Base-by-base conservation (phyloP, 2,888 invertebrate species). In the Nephrotoma flavescens region DNA sequence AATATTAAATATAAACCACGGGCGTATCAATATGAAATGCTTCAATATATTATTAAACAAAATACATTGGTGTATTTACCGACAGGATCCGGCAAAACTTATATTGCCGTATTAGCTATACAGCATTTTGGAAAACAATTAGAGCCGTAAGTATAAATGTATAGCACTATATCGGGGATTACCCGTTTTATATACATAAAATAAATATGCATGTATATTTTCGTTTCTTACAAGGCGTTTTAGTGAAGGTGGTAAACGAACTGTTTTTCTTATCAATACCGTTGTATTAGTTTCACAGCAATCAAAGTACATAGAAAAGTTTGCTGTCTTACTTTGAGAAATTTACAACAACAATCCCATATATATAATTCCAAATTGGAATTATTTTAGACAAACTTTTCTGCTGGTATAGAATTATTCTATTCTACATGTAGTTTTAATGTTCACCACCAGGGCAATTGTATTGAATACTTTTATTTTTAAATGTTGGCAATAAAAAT, bases 41-140 rank as follows among this genome's bases (percentile, higher is more conserved):
- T 90, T 41, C 89, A 91, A 0, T 88, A 90, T 83, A 88, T 90
- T 2, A 90, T 94, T 0, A 90, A 93, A 86, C 91, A 94, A 87
- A 99, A 99, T 91, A 95, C 95, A 0, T 97, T 99, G n/a, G 94
- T 99, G 45, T 98, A 96, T 91, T 92, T 99, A 87, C 98, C 98
- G 0, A 98, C 99, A 83, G 98, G 98, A 0, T 93, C 96, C 0
- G 99, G 99, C 0, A 99, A 99, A 92, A 98, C 98, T 0, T 98
- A 95, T 89, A 97, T 99, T 88, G 97, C 98, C 0, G 93, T 97
- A 0, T 90, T 93, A 90, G 90, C 93, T 0, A 89, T 93, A 0
- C 92, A 92, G 87, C 91, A 91, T 6, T 92, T 93, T 87, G 91
- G 92, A 1, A 89, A 90, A 6, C 89, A 90, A 57, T 88, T 92